Evolutionary conservation across 1,140 invertebrate genomes (phyloP), one percentile per base, ranked within the genome.

Genomic region (Drosophila suzukii): DNA sequence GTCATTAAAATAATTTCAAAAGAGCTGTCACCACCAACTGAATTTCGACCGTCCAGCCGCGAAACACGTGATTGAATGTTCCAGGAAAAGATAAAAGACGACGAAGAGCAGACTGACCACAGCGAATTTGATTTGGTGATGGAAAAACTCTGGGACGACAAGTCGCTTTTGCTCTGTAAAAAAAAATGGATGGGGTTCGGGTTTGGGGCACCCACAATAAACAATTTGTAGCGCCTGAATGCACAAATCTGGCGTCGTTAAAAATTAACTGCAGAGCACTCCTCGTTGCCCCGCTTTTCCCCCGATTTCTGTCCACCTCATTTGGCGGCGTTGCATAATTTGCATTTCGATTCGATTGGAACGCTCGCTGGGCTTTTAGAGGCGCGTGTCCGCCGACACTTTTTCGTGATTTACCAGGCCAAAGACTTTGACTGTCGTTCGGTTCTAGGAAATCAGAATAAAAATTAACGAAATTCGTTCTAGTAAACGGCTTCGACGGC

Each of bases 271-370:
- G 83, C 83, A 78, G 50, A 68, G n/a, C 11, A 24, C 41, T 8
- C 46, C 6, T 13, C 15, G 4, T n/a, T 10, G 27, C 34, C 32
- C 38, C 13, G 6, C 11, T 5, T 24, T n/a, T 12, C 12, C 6
- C 24, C 27, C 20, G 7, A 50, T 27, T 39, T 38, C 17, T 46
- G 44, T 57, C 41, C 41, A 43, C 49, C 61, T 36, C 76, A 66
- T 53, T 56, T 58, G 67, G 73, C 61, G 67, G 76, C 73, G 60
- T 89, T 89, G 85, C 85, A 89, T 89, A 89, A 89, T 89, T 89
- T 89, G 85, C 85, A 89, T 89, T 89, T 89, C 85, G 85, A 90
- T 89, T 90, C 85, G 85, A 89, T 89, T 84, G 82, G 74, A 86
- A 75, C 74, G 74, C 57, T 51, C n/a, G 49, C 49, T 34, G 30